A percentile compares a stretch with the other conserved stretches of the same genome.
Conservation (phyloP, 2,888 invertebrate species). For the Phortica magna region DNA sequence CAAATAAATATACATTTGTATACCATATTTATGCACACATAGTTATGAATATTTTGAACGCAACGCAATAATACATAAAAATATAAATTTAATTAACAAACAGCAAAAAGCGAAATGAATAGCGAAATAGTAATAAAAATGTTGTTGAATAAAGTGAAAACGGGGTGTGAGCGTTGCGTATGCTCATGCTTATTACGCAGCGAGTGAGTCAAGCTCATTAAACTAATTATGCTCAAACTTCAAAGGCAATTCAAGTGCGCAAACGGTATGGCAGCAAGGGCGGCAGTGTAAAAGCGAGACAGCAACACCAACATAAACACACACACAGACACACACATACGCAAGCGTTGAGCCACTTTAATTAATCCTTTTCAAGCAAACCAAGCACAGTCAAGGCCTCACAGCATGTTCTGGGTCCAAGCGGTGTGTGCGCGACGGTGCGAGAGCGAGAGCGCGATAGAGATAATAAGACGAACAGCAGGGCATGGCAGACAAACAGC, state of each 20-base stretch:
- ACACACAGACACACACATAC: slow-evolving; percentile 7
- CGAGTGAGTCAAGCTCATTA: slow-evolving; percentile 65
- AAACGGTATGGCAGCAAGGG: neutral
- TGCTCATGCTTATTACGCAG: slow-evolving; percentile 4
- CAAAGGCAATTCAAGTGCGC: slow-evolving; percentile 49
- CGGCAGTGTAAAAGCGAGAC: slow-evolving; percentile 20
- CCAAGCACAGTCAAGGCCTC: slow-evolving; percentile 41
- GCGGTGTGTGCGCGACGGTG: neutral
- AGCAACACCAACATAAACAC: slow-evolving; percentile 19
- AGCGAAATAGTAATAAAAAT: slow-evolving; percentile 15
- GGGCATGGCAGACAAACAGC: neutral
- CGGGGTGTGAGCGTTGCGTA: neutral
- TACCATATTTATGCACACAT: no score
- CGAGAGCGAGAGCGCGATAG: slow-evolving; percentile 24
- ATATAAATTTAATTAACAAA: slow-evolving; percentile 42
- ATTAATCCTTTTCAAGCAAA: slow-evolving; percentile 71
- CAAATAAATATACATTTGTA: neutral
- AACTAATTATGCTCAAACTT: slow-evolving; percentile 68
- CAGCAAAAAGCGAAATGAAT: slow-evolving; percentile 40
- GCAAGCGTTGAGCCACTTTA: slow-evolving; percentile 62
- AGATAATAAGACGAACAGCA: slow-evolving; percentile 43
- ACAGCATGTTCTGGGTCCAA: slow-evolving; percentile 35
- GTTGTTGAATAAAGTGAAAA: no score
- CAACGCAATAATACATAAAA: slow-evolving; percentile 21
- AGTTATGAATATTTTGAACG: slow-evolving; percentile 1